Evolutionary conservation across 2,113 vertebrate genomes (phyloP), one percentile per base, ranked within the genome.

Genomic region (Gallinago jamesoni): DNA sequence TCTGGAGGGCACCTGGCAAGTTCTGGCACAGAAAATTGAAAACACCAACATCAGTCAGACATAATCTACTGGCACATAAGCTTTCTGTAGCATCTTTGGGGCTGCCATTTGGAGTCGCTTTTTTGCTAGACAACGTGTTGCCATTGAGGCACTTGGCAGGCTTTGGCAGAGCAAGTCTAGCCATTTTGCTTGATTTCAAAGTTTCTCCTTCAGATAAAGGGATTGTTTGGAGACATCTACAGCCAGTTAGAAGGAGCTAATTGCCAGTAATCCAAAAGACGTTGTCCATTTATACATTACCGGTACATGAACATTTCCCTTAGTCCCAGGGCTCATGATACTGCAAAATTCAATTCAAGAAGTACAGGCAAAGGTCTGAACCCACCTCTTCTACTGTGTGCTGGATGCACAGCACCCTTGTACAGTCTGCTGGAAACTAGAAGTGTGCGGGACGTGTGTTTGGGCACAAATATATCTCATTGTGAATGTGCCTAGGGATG

Each of bases 361-460:
- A 55, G 16, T 22, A 41, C 22, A 59, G 43, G 7, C 23, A 39
- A 12, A 12, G 24, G 12, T 73, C 47, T 75, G 50, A 90, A 55
- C 8, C 27, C 18, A 48, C 10, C 23, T 39, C 13, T 91, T 41
- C 14, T 37, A 18, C 33, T 2, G 0, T 12, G 6, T 23, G 8
- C 33, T 45, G 35, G 18, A 18, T 73, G 28, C 2, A 1, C 50
- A 70, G n/a, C 50, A 81, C 21, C 19, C 27, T 15, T 55, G 21
- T 70, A 33, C 30, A 14, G 23, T 60, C 45, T 66, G 17, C 15
- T 60, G 64, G 57, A 39, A 43, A 39, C 15, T 2, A 66, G 63
- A 60, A 23, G 9, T 56, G 7, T 55, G 22, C 1, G 0, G 62
- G 50, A 48, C 1, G 0, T 25, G 9, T 27, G 37, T n/a, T 53